These are phyloP conservation scores for Eospalax fontanierii DNA, from an alignment of 2,797 vertebrate genomes.

Conservation along the genomic window DNA sequence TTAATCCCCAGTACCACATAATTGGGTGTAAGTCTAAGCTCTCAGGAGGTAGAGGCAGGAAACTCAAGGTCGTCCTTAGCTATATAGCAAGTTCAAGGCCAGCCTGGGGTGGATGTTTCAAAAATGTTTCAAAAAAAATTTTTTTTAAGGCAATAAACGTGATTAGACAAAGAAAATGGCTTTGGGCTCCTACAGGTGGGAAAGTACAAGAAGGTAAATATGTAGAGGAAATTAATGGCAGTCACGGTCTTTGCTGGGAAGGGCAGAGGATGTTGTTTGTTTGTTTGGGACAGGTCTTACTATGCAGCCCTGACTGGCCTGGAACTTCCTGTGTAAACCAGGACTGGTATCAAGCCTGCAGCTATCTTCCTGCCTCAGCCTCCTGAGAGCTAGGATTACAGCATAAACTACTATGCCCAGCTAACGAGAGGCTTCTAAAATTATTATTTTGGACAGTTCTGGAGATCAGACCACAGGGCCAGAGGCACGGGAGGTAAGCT, in stretches of 20 bases:
- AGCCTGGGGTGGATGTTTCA: background rate
- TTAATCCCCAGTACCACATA: background rate
- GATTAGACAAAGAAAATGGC: background rate
- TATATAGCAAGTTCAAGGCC: background rate
- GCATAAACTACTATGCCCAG: background rate
- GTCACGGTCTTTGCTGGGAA: background rate
- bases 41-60: background rate
- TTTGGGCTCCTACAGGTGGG: background rate
- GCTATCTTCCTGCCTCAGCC: background rate
- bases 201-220: background rate
- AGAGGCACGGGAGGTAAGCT: background rate
- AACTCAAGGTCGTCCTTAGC: background rate
- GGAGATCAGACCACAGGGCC: background rate
- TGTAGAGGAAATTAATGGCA: background rate
- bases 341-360: background rate
- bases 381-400: background rate
- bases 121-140: too few relatives aligned
- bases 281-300: background rate
- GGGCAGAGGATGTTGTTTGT: background rate
- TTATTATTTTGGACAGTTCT: background rate
- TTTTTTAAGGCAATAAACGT: too few relatives aligned
- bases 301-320: background rate
- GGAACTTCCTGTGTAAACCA: background rate
- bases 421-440: background rate
- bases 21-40: too few relatives aligned